Base-by-base conservation (phyloP, 2,113 vertebrate genomes). In the Sprattus sprattus region DNA sequence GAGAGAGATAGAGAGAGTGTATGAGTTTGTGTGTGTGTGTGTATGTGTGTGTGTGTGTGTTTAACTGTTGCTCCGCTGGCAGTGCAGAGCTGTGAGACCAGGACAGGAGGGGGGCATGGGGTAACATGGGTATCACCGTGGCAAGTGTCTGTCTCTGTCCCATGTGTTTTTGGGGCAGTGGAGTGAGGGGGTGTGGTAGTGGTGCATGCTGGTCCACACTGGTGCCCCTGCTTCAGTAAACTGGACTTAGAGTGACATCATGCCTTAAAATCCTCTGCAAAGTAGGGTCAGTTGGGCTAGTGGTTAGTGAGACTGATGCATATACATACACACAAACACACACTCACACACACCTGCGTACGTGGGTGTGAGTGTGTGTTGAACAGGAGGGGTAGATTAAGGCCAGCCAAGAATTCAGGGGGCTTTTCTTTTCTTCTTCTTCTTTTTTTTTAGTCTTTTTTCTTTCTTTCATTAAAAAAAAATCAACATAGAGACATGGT, bases 401-500 rank as follows among this genome's bases (percentile, higher is more conserved):
- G 71, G 71, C 71, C 71, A 78, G 32, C 71, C 71, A 32, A 78
- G 25, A 60, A 39, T 57, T 60, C 44, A 45, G 11, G 45, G 60
- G 82, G 49, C 18, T 86, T 85, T 22, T 13, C n/a, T 71, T 54
- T 32, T 11, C 39, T n/a, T n/a, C n/a, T n/a, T 39, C 39, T 32
- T 82, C 86, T 89, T 87, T 45, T 84, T 75, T 85, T 32, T 83
- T 13, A 60, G 67, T n/a, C 39, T 78, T 67, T 89, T 44, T 22
- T 86, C 71, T 80, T 84, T 87, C 57, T 84, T 89, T 92, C 92
- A 89, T 88, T 47, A 89, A 90, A 91, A 85, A 94, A 94, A 95
- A 86, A 81, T 20, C 50, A 95, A 94, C 89, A 93, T 91, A 92
- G 92, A 94, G 92, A 92, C 84, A 28, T 89, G 57, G 87, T 88